Conservation (phyloP, 2,888 invertebrate genomes). For the Lydus trimaculatus region DNA sequence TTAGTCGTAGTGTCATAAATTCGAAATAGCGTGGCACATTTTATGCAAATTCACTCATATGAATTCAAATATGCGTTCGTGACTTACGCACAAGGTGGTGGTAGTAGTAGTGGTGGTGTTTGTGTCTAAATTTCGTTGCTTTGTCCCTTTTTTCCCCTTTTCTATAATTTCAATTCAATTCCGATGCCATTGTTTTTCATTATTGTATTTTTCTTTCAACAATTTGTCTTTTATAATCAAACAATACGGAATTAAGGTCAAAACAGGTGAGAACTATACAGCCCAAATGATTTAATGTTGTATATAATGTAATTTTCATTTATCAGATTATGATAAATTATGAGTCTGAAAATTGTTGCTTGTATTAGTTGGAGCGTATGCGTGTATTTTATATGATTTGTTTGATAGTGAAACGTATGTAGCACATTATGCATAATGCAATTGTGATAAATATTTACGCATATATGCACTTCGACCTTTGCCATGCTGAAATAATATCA, state of each 20-base stretch:
- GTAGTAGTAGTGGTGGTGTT: background rate
- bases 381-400: slow-evolving; percentile 30
- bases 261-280: background rate
- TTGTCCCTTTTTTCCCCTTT: background rate
- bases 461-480: background rate
- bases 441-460: slow-evolving; percentile 16
- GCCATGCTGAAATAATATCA: background rate
- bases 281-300: background rate
- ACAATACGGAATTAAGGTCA: background rate
- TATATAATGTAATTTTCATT: background rate
- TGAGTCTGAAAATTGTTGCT: slow-evolving; percentile 17
- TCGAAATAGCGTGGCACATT: slow-evolving; percentile 45
- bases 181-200: too few species aligned
- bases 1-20: slow-evolving; percentile 46
- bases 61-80: slow-evolving; percentile 48
- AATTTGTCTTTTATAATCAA: background rate
- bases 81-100: slow-evolving; percentile 41
- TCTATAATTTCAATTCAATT: slow-evolving; percentile 22
- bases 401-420: slow-evolving; percentile 26
- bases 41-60: slow-evolving; percentile 47
- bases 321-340: slow-evolving; percentile 21
- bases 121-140: background rate
- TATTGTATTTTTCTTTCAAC: too few species aligned
- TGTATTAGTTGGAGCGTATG: slow-evolving; percentile 34
- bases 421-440: slow-evolving; percentile 29